Percentiles rank a stretch among this genome's conserved stretches.
Conservation (phyloP, 2,888 invertebrate species). For the Atherix ibis region DNA sequence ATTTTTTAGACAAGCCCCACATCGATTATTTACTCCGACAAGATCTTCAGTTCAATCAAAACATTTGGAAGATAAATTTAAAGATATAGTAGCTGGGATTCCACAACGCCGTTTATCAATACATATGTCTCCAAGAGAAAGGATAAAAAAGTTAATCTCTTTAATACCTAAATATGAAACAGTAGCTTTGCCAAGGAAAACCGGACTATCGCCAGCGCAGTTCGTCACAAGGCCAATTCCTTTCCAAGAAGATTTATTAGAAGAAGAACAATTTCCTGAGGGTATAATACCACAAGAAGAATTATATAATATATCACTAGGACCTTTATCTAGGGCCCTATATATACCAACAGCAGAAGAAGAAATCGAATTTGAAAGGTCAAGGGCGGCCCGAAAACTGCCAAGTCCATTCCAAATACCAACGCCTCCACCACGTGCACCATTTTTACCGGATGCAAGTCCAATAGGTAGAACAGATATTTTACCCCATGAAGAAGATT, state of each 20-base stretch:
- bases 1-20: neutral
- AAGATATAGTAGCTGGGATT: neutral
- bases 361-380: conserved; percentile 3
- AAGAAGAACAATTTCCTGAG: conserved; percentile 4
- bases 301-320: neutral
- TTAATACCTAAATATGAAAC: conserved; percentile 5
- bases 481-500: conserved; percentile 6
- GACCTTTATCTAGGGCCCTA: conserved; percentile 4
- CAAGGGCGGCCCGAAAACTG: neutral
- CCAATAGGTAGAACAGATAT: conserved; percentile 4
- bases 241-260: conserved; percentile 3
- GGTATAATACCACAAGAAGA: conserved; percentile 1
- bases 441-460: neutral
- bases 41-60: neutral
- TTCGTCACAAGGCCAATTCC: conserved; percentile 3
- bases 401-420: neutral
- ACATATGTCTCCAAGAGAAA: conserved; percentile 1
- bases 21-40: neutral
- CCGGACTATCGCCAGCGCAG: conserved; percentile 4
- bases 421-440: neutral
- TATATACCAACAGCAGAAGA: conserved; percentile 8
- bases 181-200: neutral
- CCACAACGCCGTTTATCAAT: neutral
- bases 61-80: neutral
- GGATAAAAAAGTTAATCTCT: conserved; percentile 3